These are phyloP conservation scores for Oppia nitens DNA, from an alignment of 1,140 invertebrate species.

Conservation along the genomic window DNA sequence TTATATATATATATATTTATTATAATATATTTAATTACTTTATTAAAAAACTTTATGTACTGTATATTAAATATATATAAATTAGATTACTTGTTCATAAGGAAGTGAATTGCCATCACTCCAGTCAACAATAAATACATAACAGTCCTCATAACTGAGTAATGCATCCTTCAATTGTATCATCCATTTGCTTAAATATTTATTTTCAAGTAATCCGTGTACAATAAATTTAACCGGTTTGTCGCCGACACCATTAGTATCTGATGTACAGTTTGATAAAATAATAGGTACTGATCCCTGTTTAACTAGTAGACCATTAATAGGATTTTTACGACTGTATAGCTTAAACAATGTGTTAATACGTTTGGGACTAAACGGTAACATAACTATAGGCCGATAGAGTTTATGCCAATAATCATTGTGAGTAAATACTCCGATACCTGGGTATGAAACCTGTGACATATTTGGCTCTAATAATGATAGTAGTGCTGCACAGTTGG, in stretches of 20 bases:
- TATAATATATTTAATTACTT: constrained; percentile 23
- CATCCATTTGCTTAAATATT: constrained; percentile 45
- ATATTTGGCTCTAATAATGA: too few species aligned
- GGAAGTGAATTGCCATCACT: constrained; percentile 31
- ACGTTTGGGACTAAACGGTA: constrained; percentile 54
- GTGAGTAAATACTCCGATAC: constrained; percentile 28
- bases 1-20: constrained; percentile 36
- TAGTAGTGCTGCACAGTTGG: too few species aligned
- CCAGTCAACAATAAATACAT: constrained; percentile 33
- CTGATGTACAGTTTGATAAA: not conserved
- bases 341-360: constrained; percentile 62
- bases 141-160: constrained; percentile 23
- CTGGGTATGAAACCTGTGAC: not conserved
- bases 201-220: constrained; percentile 51
- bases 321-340: constrained; percentile 54
- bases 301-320: too few species aligned
- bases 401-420: constrained; percentile 65
- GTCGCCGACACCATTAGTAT: not conserved
- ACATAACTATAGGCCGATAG: constrained; percentile 50
- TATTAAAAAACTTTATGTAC: not conserved
- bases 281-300: not conserved
- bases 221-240: constrained; percentile 24
- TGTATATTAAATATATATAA: too few species aligned
- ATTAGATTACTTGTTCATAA: constrained; percentile 7
- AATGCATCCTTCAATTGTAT: constrained; percentile 26